Percentiles rank a stretch among this genome's conserved stretches.
These are phyloP conservation scores for Campylomormyrus tamandua DNA, from an alignment of 2,113 vertebrate species.

Conservation along the genomic window DNA sequence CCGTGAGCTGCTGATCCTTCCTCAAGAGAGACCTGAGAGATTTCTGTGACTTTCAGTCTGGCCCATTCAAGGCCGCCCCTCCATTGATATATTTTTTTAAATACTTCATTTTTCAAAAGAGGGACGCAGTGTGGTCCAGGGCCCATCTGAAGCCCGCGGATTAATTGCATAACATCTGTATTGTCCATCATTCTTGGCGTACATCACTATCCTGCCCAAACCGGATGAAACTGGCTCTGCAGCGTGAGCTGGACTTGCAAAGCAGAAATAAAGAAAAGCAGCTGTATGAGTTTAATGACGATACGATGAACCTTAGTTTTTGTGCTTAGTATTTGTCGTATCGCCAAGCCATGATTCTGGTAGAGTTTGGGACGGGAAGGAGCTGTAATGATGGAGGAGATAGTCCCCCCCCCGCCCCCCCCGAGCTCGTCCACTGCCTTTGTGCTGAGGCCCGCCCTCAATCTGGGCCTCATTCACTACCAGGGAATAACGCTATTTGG, in stretches of 20 bases:
- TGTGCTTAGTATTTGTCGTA: not conserved
- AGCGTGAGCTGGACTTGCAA: not conserved
- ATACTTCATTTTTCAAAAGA: conserved; percentile 51
- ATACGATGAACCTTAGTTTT: not conserved
- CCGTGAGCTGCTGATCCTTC: conserved; percentile 26
- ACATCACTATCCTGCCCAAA: not conserved
- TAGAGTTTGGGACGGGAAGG: not conserved
- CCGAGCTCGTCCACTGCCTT: not conserved
- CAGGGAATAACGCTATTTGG: conserved; percentile 3
- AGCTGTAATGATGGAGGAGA: not conserved
- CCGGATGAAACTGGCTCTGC: not conserved
- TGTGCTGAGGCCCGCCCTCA: not conserved
- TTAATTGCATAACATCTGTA: not conserved
- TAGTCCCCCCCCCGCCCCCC: no score
- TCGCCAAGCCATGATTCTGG: not conserved
- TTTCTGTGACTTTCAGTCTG: conserved; percentile 20
- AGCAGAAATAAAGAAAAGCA: not conserved
- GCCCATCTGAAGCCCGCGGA: not conserved
- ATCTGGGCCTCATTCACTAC: not conserved
- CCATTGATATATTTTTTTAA: conserved; percentile 55
- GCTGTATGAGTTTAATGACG: not conserved
- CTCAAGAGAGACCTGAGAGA: conserved; percentile 13
- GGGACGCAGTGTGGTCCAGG: conserved; percentile 6
- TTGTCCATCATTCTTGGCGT: not conserved
- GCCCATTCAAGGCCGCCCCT: conserved; percentile 21